These are phyloP conservation scores for Carcinoscorpius rotundicauda DNA, from an alignment of 1,140 invertebrate species.

Conservation along the genomic window DNA sequence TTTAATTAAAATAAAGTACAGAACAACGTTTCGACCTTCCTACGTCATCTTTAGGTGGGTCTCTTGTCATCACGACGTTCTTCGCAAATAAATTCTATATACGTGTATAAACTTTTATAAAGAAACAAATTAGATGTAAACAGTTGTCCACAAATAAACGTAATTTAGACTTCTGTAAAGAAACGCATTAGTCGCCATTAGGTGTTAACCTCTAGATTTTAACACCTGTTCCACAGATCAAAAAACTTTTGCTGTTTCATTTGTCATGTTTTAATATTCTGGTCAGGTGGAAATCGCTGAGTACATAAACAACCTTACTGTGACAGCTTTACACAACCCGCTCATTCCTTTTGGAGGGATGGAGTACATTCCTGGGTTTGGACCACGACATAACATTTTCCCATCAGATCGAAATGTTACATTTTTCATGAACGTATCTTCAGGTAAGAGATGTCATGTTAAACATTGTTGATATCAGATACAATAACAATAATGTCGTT, in stretches of 20 bases:
- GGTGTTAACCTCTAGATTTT: not conserved
- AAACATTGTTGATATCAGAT: not conserved
- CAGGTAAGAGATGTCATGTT: conserved; percentile 14
- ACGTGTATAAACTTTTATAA: not conserved
- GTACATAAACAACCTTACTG: conserved; percentile 15
- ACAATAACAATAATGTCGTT: not conserved
- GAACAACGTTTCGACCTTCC: no score
- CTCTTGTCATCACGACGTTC: no score
- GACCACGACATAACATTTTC: conserved; percentile 19
- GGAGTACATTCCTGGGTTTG: conserved; percentile 20
- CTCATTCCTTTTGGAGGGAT: conserved; percentile 7
- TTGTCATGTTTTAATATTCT: conserved; percentile 5
- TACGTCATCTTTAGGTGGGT: no score
- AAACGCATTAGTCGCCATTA: no score
- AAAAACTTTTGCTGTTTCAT: conserved; percentile 2
- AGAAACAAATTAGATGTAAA: not conserved
- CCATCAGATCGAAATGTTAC: conserved; percentile 19
- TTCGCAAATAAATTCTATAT: not conserved
- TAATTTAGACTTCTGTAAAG: no score
- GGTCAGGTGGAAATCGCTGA: conserved; percentile 20
- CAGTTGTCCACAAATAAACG: no score
- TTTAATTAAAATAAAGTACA: no score
- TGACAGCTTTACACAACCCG: conserved; percentile 18
- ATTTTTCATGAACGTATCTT: conserved; percentile 17
- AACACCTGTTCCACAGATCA: not conserved